Conservation (phyloP, 2,888 invertebrate species). For the Dioctria rufipes region DNA sequence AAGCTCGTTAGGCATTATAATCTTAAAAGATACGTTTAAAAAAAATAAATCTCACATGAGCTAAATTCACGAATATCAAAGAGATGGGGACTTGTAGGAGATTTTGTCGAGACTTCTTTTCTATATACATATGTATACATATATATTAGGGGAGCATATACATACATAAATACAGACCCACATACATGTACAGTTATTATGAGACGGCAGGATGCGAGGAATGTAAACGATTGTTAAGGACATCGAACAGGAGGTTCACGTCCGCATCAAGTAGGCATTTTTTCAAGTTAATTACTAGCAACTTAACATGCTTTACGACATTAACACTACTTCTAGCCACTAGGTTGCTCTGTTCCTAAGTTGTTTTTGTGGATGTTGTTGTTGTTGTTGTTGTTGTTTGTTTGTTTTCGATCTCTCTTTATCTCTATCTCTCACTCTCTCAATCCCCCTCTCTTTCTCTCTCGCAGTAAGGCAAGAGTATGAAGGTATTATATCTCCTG, state of each 20-base stretch:
- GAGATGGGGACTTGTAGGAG: background rate
- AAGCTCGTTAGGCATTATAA: slow-evolving; percentile 35
- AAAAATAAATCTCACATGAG: slow-evolving; percentile 35
- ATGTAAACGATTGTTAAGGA: slow-evolving; percentile 2
- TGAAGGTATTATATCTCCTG: too few relatives aligned
- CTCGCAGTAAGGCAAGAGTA: too few relatives aligned
- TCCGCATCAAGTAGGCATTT: background rate
- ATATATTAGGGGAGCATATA: too few relatives aligned
- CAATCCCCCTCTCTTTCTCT: too few relatives aligned
- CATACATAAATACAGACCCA: too few relatives aligned
- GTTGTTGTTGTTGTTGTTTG: too few relatives aligned
- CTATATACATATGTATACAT: too few relatives aligned
- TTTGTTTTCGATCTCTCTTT: too few relatives aligned
- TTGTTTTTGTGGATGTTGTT: too few relatives aligned
- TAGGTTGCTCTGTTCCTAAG: background rate
- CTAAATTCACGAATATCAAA: slow-evolving; percentile 40
- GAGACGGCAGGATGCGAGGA: background rate
- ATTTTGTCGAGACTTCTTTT: too few relatives aligned
- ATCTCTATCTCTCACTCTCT: too few relatives aligned
- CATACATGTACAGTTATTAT: too few relatives aligned
- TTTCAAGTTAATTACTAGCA: background rate
- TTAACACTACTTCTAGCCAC: background rate
- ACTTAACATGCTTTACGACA: background rate
- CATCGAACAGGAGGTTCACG: background rate
- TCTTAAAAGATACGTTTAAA: slow-evolving; percentile 37